Evolutionary conservation across 2,888 invertebrate genomes (phyloP).

Genomic region (Epistrophella euchroma): DNA sequence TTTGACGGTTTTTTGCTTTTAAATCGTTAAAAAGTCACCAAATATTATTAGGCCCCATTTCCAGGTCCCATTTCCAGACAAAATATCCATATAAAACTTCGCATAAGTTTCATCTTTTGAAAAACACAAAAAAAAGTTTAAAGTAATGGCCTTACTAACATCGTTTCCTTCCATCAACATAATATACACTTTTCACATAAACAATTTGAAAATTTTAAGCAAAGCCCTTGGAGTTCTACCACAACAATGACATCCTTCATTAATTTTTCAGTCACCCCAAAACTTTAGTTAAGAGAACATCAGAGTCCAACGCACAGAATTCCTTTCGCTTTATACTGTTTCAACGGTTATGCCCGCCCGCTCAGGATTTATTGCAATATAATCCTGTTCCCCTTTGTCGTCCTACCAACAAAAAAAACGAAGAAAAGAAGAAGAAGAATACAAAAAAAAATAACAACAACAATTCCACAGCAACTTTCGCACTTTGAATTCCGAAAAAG

Average conservation of each 20-base stretch:
- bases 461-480: constrained; percentile 55
- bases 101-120: neutral
- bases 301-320: constrained; percentile 4
- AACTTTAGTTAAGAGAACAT: neutral
- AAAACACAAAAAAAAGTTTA: neutral
- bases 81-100: neutral
- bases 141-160: constrained; percentile 10
- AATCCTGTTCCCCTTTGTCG: constrained; percentile 7
- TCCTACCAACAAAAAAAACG: neutral
- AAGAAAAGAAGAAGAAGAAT: neutral
- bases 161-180: constrained; percentile 12
- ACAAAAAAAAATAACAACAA: neutral
- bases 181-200: constrained; percentile 17
- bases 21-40: neutral
- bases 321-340: constrained; percentile 10
- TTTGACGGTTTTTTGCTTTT: neutral
- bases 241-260: constrained; percentile 59
- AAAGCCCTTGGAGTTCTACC: constrained; percentile 37
- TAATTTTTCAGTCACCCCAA: constrained; percentile 32
- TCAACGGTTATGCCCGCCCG: constrained; percentile 32
- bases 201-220: constrained; percentile 9
- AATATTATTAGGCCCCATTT: neutral
- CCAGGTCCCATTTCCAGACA: neutral
- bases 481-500: constrained; percentile 72
- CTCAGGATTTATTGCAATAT: constrained; percentile 46